phyloP scores from a whole-genome alignment of 1,140 invertebrate genomes.

The Aphelinus atriplicis region DNA sequence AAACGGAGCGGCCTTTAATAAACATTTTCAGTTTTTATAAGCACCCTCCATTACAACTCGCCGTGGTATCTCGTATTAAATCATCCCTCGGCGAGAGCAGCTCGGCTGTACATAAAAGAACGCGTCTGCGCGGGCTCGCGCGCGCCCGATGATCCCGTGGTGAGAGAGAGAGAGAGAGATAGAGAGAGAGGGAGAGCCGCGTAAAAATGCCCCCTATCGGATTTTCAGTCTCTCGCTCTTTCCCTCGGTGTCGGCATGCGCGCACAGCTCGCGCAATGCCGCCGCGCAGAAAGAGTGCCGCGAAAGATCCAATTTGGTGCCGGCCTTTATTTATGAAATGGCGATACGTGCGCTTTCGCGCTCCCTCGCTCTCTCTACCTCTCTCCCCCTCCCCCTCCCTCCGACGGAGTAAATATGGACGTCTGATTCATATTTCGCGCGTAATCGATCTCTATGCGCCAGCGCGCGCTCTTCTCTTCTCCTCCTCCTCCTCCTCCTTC shows the following conservation, averaged over 20 bases:
- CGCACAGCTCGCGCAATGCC: not conserved
- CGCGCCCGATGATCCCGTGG: too few relatives aligned
- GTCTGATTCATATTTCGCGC: constrained; percentile 30
- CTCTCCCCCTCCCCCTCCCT: not conserved
- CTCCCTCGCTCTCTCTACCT: too few relatives aligned
- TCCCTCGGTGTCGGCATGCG: not conserved
- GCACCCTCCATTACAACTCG: constrained; percentile 27
- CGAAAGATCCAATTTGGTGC: constrained; percentile 22
- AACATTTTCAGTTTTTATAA: constrained; percentile 28
- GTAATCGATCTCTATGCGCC: constrained; percentile 23
- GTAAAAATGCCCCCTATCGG: not conserved
- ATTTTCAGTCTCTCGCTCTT: not conserved
- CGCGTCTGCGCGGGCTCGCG: too few relatives aligned
- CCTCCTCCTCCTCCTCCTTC: constrained; percentile 23
- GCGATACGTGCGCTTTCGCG: constrained; percentile 10
- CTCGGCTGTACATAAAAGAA: not conserved
- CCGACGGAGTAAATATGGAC: not conserved
- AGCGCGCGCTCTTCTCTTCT: constrained; percentile 32
- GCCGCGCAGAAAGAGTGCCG: not conserved
- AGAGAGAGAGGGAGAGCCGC: not conserved
- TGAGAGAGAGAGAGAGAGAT: too few relatives aligned
- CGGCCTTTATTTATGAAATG: constrained; percentile 28
- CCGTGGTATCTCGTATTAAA: constrained; percentile 30
- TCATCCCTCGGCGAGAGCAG: constrained; percentile 9
- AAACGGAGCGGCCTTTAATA: constrained; percentile 29